Evolutionary conservation across 1,140 invertebrate genomes (phyloP), one percentile per base, ranked within the genome.

Genomic region (Platyscapa corneri): DNA sequence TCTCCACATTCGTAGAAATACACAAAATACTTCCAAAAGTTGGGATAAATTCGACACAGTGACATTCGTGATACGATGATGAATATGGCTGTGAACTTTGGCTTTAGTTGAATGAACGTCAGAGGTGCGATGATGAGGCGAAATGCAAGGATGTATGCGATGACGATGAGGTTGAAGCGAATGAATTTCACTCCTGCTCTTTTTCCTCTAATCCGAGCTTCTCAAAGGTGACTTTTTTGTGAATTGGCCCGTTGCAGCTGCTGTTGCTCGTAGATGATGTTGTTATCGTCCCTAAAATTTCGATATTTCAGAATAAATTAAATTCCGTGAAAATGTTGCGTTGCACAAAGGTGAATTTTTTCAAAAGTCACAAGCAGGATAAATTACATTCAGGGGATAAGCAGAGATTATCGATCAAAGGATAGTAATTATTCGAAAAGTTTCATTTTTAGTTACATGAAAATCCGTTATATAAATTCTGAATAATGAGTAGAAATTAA

Each of bases 181-280:
- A 42, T n/a, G 27, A 81, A 64, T 84, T 80, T 82, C 32, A 42
- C 37, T 72, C 30, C 34, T 89, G 37, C 30, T 75, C 78, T 86
- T 82, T 67, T 79, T 32, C 80, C 65, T 78, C 32, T 83, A 79
- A 53, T 49, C 34, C 0, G 72, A 74, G 74, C 70, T 90, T 88
- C 89, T 93, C 89, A 93, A n/a, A 93, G 91, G 49, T 88, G 91
- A 78, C 90, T 90, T 78, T 84, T 91, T 70, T 91, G 89, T 56
- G 91, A 89, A 46, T 87, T 85, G 80, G 83, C 83, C 37, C 82
- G 84, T 27, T 85, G 85, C 78, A 88, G 84, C 27, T 84, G 85
- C 80, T 88, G 83, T 72, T 88, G 70, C 49, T 85, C 87, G 81
- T 39, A 81, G 16, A 8, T 39, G 0, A 80, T 79, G 83, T 90